A percentile compares a stretch with the other conserved stretches of the same genome.
phyloP scores from a whole-genome alignment of 2,888 invertebrate genomes.

The Eilema griseolum region DNA sequence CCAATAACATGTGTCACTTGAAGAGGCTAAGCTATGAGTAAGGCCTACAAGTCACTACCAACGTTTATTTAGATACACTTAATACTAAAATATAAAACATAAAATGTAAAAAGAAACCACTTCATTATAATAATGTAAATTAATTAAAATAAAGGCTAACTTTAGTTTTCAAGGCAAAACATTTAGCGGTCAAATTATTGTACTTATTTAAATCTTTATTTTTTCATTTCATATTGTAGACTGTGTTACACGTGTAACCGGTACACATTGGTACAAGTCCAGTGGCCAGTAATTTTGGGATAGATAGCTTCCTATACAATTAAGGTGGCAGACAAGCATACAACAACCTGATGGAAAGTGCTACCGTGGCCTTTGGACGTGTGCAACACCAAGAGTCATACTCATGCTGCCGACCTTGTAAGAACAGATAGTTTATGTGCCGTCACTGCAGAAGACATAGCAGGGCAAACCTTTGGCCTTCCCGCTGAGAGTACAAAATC shows the following conservation, averaged over 20 bases:
- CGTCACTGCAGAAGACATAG: too few relatives aligned
- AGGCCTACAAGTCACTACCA: not conserved
- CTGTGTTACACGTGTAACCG: not conserved
- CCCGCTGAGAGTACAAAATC: too few relatives aligned
- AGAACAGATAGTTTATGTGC: too few relatives aligned
- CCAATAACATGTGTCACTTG: not conserved
- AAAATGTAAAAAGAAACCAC: not conserved
- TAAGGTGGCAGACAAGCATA: too few relatives aligned
- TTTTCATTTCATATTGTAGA: not conserved
- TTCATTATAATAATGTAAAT: not conserved
- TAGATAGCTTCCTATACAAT: too few relatives aligned
- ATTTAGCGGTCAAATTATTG: not conserved
- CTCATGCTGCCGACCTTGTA: too few relatives aligned
- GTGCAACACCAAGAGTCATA: too few relatives aligned
- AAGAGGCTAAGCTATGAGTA: not conserved
- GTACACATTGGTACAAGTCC: too few relatives aligned
- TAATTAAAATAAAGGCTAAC: not conserved
- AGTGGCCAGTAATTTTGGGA: too few relatives aligned
- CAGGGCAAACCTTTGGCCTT: too few relatives aligned
- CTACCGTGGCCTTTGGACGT: too few relatives aligned
- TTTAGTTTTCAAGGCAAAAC: not conserved
- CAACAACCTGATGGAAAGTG: too few relatives aligned
- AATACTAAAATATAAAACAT: not conserved
- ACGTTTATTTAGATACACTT: not conserved
- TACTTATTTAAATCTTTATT: not conserved